These are phyloP conservation scores for Alitta virens DNA, from an alignment of 2,888 invertebrate species.

Conservation along the genomic window DNA sequence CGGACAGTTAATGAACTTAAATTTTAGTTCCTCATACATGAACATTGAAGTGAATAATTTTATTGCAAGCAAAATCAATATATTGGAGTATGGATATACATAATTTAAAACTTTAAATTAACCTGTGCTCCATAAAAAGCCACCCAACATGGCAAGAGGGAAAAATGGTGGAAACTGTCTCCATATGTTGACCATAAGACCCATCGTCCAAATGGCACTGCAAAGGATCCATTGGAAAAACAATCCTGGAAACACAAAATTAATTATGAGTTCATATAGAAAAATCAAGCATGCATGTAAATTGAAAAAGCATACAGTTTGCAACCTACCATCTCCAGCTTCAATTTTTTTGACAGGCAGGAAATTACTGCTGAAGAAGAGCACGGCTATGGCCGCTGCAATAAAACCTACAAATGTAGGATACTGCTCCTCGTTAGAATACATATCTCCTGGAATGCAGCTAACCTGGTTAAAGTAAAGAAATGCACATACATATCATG, in stretches of 20 bases:
- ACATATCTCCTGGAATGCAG: too few species aligned
- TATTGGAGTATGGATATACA: too few species aligned
- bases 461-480: too few species aligned
- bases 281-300: too few species aligned
- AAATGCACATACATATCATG: too few species aligned
- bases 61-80: too few species aligned
- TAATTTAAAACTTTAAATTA: not conserved
- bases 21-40: too few species aligned
- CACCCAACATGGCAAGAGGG: slow-evolving; percentile 59
- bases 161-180: slow-evolving; percentile 55
- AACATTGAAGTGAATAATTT: too few species aligned
- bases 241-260: slow-evolving; percentile 49
- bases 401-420: slow-evolving; percentile 52
- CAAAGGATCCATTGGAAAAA: slow-evolving; percentile 61
- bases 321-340: slow-evolving; percentile 55
- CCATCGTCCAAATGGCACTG: slow-evolving; percentile 53
- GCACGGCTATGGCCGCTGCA: slow-evolving; percentile 53
- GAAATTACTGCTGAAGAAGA: slow-evolving; percentile 60
- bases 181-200: slow-evolving; percentile 52
- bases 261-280: too few species aligned
- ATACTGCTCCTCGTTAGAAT: not conserved
- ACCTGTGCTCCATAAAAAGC: slow-evolving; percentile 58
- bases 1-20: too few species aligned
- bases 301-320: too few species aligned
- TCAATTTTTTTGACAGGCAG: slow-evolving; percentile 58